phyloP scores from a whole-genome alignment of 2,888 invertebrate genomes.

The Protonemura montana region DNA sequence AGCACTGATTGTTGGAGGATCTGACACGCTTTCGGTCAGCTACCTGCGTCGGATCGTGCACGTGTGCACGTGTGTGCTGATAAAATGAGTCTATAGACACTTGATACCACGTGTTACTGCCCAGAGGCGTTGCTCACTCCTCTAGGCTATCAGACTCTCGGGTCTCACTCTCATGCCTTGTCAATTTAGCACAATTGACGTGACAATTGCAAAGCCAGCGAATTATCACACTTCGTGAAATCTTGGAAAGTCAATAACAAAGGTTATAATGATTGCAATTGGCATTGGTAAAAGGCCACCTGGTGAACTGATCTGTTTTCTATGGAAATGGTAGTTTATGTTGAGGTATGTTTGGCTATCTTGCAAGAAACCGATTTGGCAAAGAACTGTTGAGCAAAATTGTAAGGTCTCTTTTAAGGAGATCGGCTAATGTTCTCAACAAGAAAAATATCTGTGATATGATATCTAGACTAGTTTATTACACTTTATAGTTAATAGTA shows the following conservation, averaged over 20 bases:
- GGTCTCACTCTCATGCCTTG: conserved; percentile 7
- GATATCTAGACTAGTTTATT: too few species aligned
- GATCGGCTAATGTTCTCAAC: too few species aligned
- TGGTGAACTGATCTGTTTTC: neutral
- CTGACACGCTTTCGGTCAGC: conserved; percentile 16
- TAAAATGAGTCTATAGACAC: neutral
- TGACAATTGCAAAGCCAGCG: neutral
- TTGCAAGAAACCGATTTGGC: neutral
- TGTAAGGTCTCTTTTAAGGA: too few species aligned
- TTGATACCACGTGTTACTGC: neutral
- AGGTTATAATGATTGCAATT: neutral
- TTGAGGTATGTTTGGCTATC: neutral
- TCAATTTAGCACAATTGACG: neutral
- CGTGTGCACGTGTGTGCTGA: neutral
- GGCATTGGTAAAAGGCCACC: neutral
- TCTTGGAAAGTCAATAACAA: neutral
- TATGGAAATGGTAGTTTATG: neutral
- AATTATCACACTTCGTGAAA: conserved; percentile 2
- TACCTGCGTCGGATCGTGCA: neutral
- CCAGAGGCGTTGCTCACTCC: neutral
- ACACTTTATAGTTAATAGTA: too few species aligned
- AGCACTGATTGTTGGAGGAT: conserved; percentile 19
- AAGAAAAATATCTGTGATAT: too few species aligned
- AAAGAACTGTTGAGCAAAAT: neutral
- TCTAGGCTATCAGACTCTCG: neutral